Conservation (phyloP, 2,113 vertebrate species). For the Merops nubicus region DNA sequence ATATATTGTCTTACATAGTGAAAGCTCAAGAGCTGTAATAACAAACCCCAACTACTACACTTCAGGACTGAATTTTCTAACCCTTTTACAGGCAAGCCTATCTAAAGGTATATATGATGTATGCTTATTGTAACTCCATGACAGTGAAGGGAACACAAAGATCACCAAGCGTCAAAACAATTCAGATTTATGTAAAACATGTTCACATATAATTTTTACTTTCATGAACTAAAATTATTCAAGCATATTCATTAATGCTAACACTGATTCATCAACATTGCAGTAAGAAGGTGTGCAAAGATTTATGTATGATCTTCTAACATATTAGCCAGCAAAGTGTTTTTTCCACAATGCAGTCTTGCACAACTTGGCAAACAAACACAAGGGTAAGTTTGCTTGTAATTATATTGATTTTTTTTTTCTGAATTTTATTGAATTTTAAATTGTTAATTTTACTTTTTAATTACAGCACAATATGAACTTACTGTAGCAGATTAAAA, state of each 20-base stretch:
- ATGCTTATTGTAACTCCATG: not conserved
- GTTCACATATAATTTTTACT: not conserved
- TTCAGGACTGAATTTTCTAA: not conserved
- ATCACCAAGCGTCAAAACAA: not conserved
- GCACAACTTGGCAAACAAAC: not conserved
- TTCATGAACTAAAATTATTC: not conserved
- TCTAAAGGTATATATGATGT: not conserved
- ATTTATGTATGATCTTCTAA: not conserved
- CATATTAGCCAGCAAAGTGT: not conserved
- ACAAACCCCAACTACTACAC: not conserved
- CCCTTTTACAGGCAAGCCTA: not conserved
- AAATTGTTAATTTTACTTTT: conserved; percentile 41
- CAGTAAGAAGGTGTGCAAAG: not conserved
- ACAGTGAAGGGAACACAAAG: not conserved
- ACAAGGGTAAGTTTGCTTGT: not conserved
- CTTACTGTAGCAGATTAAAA: conserved; percentile 9
- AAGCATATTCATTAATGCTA: not conserved
- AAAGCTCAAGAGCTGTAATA: not conserved
- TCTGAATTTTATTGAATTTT: conserved; percentile 5
- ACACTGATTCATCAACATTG: not conserved
- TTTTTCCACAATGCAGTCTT: not conserved
- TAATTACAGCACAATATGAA: conserved; percentile 1
- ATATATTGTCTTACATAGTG: not conserved
- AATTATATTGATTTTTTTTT: not conserved
- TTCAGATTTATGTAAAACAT: not conserved